Evolutionary conservation across 2,113 vertebrate species (phyloP), one percentile per base, ranked within the genome.

Genomic region (Glaucidium brasilianum): DNA sequence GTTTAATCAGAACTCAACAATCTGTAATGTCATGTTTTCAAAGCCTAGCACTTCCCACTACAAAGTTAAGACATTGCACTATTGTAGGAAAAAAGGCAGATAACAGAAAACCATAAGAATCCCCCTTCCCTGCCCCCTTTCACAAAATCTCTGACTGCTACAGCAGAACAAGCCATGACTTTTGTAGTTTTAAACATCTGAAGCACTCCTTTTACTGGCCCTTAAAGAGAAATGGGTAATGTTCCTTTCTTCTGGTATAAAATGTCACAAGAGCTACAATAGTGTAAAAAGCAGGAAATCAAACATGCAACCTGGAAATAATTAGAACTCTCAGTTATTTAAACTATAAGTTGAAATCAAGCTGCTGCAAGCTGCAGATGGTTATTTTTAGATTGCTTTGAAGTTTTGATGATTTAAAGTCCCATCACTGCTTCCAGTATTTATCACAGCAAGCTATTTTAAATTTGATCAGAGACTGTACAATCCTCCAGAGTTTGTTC

Each of bases 311-410:
- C 87, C 69, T 77, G 71, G 49, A 95, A 88, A 64, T 63, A 77
- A 49, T 39, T 50, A 37, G 23, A 69, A 20, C 23, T 27, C 25
- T 77, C 67, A 56, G 37, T 95, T 92, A 85, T 94, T 95, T 75
- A 39, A 71, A 59, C 73, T 62, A 32, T 37, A 75, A 96, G 84
- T 39, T 75, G 74, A 88, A 95, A 94, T 88, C 6, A 67, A 96
- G 86, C 1, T 59, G 34, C 84, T 94, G 75, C 84, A 92, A 72
- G 88, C 72, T 88, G 94, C 64, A 81, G 45, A 30, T 82, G 35
- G 47, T 94, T 96, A 95, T 96, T 95, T 97, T 96, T 95, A 91
- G 94, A 49, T 43, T 35, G 47, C 63, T 96, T 93, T 91, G 94
- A 86, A 90, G 79, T 45, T 77, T 55, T 92, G 82, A 58, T 94